Conservation (phyloP, 2,888 invertebrate species). For the Hirtodrosophila confusa region DNA sequence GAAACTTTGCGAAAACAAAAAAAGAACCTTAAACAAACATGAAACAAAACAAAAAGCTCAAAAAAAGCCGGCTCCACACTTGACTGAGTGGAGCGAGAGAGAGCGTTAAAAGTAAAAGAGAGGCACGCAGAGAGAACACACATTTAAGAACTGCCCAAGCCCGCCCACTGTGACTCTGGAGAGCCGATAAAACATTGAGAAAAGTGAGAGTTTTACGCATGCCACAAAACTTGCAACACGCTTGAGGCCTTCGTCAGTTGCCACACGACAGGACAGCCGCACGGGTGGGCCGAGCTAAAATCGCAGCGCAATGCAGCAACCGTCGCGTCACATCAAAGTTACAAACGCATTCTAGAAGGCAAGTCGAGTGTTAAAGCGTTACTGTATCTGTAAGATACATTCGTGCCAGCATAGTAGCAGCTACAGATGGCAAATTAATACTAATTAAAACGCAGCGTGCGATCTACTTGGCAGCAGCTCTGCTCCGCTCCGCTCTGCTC, state of each 20-base stretch:
- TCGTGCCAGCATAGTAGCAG: slow-evolving; percentile 3
- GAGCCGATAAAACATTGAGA: slow-evolving; percentile 29
- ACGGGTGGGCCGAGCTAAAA: slow-evolving; percentile 45
- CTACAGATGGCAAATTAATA: slow-evolving; percentile 47
- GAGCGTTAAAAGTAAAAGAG: neutral
- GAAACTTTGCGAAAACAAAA: slow-evolving; percentile 27
- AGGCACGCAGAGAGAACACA: slow-evolving; percentile 8
- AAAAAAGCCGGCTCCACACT: slow-evolving; percentile 60
- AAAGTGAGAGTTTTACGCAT: slow-evolving; percentile 33
- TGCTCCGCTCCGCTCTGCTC: neutral
- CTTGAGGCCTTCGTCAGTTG: slow-evolving; percentile 62
- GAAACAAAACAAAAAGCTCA: slow-evolving; percentile 50
- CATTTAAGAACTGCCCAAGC: slow-evolving; percentile 45
- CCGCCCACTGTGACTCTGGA: slow-evolving; percentile 33
- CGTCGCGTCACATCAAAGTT: slow-evolving; percentile 21
- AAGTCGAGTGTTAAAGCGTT: slow-evolving; percentile 20
- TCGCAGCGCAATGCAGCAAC: slow-evolving; percentile 16
- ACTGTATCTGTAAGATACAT: slow-evolving; percentile 44
- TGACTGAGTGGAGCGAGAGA: slow-evolving; percentile 35
- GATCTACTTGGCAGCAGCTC: slow-evolving; percentile 32
- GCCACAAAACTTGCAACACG: slow-evolving; percentile 40
- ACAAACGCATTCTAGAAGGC: slow-evolving; percentile 7
- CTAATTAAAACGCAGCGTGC: slow-evolving; percentile 64
- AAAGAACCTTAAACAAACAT: slow-evolving; percentile 39
- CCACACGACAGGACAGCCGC: slow-evolving; percentile 69